Percentiles rank a stretch among this genome's conserved stretches.
phyloP scores from a whole-genome alignment of 2,113 vertebrate species.

The Nycticryphes semicollaris region DNA sequence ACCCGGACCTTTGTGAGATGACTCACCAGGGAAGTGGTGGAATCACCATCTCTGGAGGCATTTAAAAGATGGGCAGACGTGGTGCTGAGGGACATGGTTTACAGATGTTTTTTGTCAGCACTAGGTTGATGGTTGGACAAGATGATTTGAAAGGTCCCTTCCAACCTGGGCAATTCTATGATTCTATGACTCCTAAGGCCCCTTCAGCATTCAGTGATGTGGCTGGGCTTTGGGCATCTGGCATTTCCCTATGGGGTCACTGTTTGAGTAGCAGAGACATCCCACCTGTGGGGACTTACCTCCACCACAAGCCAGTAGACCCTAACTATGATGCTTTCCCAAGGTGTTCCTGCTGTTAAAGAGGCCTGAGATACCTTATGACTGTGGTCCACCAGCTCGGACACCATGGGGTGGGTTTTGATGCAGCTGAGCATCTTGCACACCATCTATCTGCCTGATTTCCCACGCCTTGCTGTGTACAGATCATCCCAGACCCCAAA shows the following conservation, averaged over 20 bases:
- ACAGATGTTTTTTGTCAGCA: no score
- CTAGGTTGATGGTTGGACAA: no score
- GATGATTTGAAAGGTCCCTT: no score
- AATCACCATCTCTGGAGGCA: not conserved
- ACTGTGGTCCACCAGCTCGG: not conserved
- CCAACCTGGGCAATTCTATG: no score
- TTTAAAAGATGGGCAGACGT: not conserved
- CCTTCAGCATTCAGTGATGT: not conserved
- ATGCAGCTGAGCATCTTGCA: not conserved
- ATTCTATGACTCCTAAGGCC: not conserved
- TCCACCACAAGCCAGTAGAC: not conserved
- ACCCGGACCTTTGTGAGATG: not conserved
- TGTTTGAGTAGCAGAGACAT: not conserved
- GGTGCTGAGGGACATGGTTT: not conserved
- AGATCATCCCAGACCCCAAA: not conserved
- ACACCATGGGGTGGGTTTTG: not conserved
- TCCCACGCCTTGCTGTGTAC: not conserved
- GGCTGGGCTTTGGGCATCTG: not conserved
- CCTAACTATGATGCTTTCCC: not conserved
- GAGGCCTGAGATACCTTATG: rapidly evolving
- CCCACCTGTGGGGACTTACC: not conserved
- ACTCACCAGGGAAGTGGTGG: not conserved
- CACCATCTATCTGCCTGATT: not conserved
- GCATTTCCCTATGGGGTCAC: not conserved
- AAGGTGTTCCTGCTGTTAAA: not conserved